Percentiles rank a stretch among this genome's conserved stretches.
Conservation (phyloP, 1,140 invertebrate genomes). For the Potamilus streckersoni region DNA sequence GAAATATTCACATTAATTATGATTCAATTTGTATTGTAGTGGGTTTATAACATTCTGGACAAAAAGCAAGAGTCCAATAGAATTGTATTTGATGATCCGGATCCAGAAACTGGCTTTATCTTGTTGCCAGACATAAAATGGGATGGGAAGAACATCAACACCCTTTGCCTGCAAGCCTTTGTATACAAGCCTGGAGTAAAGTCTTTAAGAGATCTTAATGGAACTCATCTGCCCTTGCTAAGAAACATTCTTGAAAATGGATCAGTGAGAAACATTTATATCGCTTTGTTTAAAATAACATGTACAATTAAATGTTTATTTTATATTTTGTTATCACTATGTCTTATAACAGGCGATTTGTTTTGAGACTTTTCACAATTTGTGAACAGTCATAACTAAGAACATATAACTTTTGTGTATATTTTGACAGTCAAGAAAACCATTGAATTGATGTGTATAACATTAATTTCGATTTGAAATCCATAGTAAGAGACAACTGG, state of each 20-base stretch:
- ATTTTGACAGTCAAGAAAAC: no score
- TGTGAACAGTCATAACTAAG: no score
- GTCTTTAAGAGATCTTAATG: conserved; percentile 86
- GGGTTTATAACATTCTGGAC: conserved; percentile 96
- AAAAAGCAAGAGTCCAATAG: conserved; percentile 89
- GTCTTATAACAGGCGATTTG: no score
- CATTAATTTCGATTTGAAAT: no score
- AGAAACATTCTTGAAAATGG: conserved; percentile 83
- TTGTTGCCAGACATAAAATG: conserved; percentile 94
- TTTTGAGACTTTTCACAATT: no score
- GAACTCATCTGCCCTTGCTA: conserved; percentile 83
- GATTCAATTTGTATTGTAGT: conserved; percentile 72
- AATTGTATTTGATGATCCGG: conserved; percentile 81
- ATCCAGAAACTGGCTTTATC: conserved; percentile 84
- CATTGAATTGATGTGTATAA: no score
- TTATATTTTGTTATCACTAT: no score
- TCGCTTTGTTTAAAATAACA: background rate
- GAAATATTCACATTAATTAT: no score
- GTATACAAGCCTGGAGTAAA: conserved; percentile 79
- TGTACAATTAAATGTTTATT: no score
- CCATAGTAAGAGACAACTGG: no score
- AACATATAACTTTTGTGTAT: no score
- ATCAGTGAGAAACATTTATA: conserved; percentile 60
- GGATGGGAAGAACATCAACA: conserved; percentile 82
- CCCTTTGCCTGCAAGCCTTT: conserved; percentile 87